phyloP scores from a whole-genome alignment of 2,113 vertebrate species.

The Turnix velox region DNA sequence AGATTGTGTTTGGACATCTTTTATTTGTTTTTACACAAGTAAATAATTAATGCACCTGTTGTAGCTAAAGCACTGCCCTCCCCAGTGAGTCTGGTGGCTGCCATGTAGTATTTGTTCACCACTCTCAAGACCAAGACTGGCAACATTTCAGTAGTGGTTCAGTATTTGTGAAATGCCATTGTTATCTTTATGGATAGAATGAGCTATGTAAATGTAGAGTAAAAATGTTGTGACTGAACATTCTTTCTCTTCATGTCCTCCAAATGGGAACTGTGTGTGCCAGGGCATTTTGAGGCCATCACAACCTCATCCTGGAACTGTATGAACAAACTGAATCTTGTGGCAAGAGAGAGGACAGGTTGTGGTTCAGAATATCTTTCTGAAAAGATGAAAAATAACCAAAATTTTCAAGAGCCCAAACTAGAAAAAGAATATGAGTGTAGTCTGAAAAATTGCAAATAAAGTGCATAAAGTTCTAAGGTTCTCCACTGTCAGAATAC shows the following conservation, averaged over 20 bases:
- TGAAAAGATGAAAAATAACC: neutral
- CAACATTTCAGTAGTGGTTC: neutral
- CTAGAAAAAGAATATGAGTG: neutral
- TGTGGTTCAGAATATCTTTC: neutral
- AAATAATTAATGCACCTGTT: neutral
- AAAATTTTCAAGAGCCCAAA: neutral
- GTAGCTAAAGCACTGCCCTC: neutral
- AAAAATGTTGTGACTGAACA: neutral
- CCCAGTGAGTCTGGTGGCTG: neutral
- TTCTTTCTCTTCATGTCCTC: neutral
- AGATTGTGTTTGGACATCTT: neutral
- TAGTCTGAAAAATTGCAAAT: slow-evolving; percentile 32
- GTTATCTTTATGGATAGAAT: slow-evolving; percentile 13
- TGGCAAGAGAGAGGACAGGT: neutral
- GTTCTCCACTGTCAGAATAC: neutral
- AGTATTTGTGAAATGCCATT: slow-evolving; percentile 29
- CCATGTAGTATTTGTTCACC: neutral
- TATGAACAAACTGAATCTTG: neutral
- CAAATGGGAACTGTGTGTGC: neutral
- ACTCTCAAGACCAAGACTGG: neutral
- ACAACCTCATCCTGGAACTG: neutral
- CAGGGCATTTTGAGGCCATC: neutral
- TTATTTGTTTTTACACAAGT: neutral
- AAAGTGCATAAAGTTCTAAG: neutral
- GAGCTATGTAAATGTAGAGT: neutral